Percentiles rank a stretch among this genome's conserved stretches.
Evolutionary conservation across 2,797 vertebrate species (phyloP).

Genomic region (Gallirallus australis): DNA sequence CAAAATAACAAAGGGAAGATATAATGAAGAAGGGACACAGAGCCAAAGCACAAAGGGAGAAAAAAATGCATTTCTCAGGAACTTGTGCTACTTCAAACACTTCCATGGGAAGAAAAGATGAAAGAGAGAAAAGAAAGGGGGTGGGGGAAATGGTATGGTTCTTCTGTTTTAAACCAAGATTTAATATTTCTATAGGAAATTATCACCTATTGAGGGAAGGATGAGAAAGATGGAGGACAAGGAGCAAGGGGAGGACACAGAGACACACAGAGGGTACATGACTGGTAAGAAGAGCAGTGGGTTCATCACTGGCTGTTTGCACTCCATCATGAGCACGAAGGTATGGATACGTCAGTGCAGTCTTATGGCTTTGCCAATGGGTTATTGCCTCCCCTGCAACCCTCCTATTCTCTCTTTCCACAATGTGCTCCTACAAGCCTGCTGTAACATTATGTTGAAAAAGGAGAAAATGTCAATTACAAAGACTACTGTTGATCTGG

Average conservation of each 20-base stretch:
- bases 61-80: background rate
- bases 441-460: conserved; percentile 19
- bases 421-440: background rate
- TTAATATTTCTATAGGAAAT: conserved; percentile 48
- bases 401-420: background rate
- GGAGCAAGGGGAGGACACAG: conserved; percentile 38
- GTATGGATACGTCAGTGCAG: conserved; percentile 38
- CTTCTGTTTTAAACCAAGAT: conserved; percentile 47
- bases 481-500: conserved; percentile 3
- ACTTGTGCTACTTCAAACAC: conserved; percentile 44
- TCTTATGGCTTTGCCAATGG: conserved; percentile 39
- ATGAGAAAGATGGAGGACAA: conserved; percentile 49
- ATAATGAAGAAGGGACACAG: conserved; percentile 38
- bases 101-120: conserved; percentile 46
- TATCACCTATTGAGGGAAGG: conserved; percentile 39
- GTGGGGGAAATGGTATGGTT: conserved; percentile 28
- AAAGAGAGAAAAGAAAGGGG: conserved; percentile 24
- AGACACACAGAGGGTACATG: conserved; percentile 11
- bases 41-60: conserved; percentile 23
- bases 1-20: conserved; percentile 36
- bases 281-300: background rate
- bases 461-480: background rate
- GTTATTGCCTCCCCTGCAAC: conserved; percentile 4
- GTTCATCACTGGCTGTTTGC: conserved; percentile 48
- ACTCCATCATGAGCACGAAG: conserved; percentile 50